A percentile compares a stretch with the other conserved stretches of the same genome.
phyloP scores from a whole-genome alignment of 2,888 invertebrate genomes.

The Mellilla xanthometata region DNA sequence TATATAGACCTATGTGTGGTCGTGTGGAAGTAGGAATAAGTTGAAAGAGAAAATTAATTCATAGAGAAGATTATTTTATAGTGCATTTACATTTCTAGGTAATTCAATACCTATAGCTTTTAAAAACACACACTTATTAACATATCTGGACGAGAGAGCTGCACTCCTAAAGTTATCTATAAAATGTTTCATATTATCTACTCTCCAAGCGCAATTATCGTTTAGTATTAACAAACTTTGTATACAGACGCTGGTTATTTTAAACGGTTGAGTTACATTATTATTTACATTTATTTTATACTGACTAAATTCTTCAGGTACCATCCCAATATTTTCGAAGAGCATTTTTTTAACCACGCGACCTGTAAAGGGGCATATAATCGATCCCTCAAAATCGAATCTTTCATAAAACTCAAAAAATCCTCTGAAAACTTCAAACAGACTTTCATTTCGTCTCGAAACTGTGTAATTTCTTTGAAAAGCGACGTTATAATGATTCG shows the following conservation, averaged over 20 bases:
- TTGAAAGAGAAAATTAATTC: too few species aligned
- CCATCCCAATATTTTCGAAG: conserved; percentile 6
- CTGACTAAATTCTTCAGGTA: conserved; percentile 3
- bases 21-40: too few species aligned
- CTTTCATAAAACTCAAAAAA: conserved; percentile 45
- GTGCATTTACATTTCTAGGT: too few species aligned
- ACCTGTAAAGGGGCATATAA: conserved; percentile 18
- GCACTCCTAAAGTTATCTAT: not conserved
- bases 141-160: not conserved
- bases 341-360: not conserved
- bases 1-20: too few species aligned
- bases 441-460: conserved; percentile 18
- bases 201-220: not conserved
- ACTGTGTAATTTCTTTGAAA: not conserved
- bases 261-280: not conserved
- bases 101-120: not conserved
- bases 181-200: not conserved
- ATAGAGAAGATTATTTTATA: too few species aligned
- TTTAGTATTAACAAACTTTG: conserved; percentile 2
- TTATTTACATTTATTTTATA: conserved; percentile 4
- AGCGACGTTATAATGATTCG: not conserved
- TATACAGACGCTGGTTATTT: conserved; percentile 1
- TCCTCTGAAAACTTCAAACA: conserved; percentile 40
- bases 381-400: conserved; percentile 27
- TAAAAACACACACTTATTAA: not conserved